phyloP scores from a whole-genome alignment of 2,113 vertebrate genomes.

The Egretta garzetta region DNA sequence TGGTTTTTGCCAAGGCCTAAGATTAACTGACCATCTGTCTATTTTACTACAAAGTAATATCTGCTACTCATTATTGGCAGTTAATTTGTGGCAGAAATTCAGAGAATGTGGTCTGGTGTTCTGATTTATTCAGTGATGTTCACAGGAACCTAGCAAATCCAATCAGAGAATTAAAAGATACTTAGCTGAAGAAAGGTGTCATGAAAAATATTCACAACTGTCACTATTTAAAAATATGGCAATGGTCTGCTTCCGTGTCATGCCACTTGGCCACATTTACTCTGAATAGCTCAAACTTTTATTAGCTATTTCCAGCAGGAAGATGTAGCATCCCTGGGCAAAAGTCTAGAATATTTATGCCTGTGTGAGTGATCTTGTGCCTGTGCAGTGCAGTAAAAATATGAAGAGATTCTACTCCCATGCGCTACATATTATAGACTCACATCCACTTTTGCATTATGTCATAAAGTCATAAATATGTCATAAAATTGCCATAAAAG shows the following conservation, averaged over 20 bases:
- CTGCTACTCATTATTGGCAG: background rate
- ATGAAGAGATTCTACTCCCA: background rate
- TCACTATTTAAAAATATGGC: background rate
- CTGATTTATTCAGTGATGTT: conserved; percentile 8
- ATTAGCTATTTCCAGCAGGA: background rate
- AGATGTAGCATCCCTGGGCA: background rate
- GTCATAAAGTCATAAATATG: background rate
- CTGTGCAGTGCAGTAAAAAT: background rate
- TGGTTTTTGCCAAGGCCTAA: background rate
- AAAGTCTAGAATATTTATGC: background rate
- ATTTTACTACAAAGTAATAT: background rate
- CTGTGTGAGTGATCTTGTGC: background rate
- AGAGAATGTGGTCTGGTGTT: background rate
- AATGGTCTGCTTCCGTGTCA: background rate
- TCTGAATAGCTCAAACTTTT: background rate
- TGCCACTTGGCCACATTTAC: background rate
- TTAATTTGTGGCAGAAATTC: conserved; percentile 30
- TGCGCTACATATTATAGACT: accelerated
- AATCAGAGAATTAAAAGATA: background rate
- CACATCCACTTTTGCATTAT: background rate
- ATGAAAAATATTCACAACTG: background rate
- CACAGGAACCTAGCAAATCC: background rate
- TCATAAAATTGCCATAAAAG: background rate
- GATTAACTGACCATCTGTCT: conserved; percentile 47
- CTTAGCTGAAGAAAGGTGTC: background rate